Base-by-base conservation (phyloP, 30 jellyfish, hydroid and myxozoan species). In the Mastigias papua region DNA sequence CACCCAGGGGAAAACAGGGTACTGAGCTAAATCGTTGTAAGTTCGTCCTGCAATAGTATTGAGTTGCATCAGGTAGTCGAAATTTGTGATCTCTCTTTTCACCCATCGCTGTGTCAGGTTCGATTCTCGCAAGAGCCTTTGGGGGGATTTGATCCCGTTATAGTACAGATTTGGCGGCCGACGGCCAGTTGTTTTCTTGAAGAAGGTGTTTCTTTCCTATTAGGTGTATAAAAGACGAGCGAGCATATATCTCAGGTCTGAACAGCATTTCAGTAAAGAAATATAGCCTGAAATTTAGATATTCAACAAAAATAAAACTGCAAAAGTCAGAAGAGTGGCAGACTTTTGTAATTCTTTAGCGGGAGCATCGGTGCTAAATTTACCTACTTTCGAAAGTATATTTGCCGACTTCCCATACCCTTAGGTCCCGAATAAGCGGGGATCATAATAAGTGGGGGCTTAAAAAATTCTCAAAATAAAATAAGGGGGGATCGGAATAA, bases 1-100 rank as follows among this genome's bases (percentile, higher is more conserved):
- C 31, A 95, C 93, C 99, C 99, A 95, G 1, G 99, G 99, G 69
- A 95, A 91, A 11, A 95, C 97, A 9, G 99, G 99, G 76, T 95
- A 95, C 89, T 95, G 99, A 1, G 99, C 97, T 6, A 95, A 76
- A 67, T 95, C 99, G 48, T 95, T 95, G 84, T 86, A 95, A 48
- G 98, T 95, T 42, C 99, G 90, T 49, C 99, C 99, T 1, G 99
- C 97, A 30, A 91, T 91, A 49, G 98, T 95, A 63, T 95, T 95
- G 63, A 95, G 77, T 75, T 90, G 98, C 98, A 95, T 91, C 9
- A 95, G 75, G 58, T 95, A 95, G 33, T 91, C 98, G 63, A 95
- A 95, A 49, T 95, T 95, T 17, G 97, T 78, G 63, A 95, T 95
- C 73, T 95, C 97, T 65, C 99, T 63, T 21, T 84, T 82, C 10